phyloP scores from a whole-genome alignment of 2,888 invertebrate species.

The Habroteleia sp. region DNA sequence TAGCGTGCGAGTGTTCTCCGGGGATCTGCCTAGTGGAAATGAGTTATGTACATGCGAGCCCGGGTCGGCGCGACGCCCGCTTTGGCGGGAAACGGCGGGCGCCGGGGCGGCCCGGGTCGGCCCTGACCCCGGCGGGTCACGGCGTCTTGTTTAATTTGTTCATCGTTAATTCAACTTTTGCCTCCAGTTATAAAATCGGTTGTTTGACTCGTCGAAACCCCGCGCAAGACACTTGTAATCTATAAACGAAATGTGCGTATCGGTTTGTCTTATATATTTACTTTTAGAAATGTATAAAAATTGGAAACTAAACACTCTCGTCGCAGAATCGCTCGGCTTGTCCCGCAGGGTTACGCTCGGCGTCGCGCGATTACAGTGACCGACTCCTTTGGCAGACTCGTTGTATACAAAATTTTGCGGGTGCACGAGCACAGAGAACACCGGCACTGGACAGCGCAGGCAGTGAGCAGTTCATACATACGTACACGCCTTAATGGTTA shows the following conservation, averaged over 20 bases:
- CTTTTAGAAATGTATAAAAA: slow-evolving; percentile 60
- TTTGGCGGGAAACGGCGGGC: slow-evolving; percentile 31
- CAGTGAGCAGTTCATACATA: slow-evolving; percentile 80
- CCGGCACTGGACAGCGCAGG: slow-evolving; percentile 78
- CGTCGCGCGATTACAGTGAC: slow-evolving; percentile 7
- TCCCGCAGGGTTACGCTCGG: slow-evolving; percentile 1
- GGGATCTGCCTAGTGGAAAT: slow-evolving; percentile 51
- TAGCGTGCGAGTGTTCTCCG: slow-evolving; percentile 73
- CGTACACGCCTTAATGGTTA: slow-evolving; percentile 70
- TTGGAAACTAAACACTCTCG: slow-evolving; percentile 38
- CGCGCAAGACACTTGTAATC: slow-evolving; percentile 19
- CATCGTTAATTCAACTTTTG: neutral
- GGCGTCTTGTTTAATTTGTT: neutral
- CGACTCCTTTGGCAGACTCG: slow-evolving; percentile 30
- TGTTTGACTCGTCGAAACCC: slow-evolving; percentile 11
- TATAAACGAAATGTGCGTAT: slow-evolving; percentile 51
- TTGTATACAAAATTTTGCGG: slow-evolving; percentile 52
- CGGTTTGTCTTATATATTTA: slow-evolving; percentile 44
- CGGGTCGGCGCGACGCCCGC: slow-evolving; percentile 31
- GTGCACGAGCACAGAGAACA: slow-evolving; percentile 70
- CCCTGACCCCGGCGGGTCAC: slow-evolving; percentile 6
- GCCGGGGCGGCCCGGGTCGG: slow-evolving; percentile 21
- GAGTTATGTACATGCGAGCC: slow-evolving; percentile 55
- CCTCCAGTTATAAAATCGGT: slow-evolving; percentile 11
- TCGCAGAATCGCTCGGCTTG: slow-evolving; percentile 29